Base-by-base conservation (phyloP, 2,113 vertebrate species). In the Chionodraco myersi region DNA sequence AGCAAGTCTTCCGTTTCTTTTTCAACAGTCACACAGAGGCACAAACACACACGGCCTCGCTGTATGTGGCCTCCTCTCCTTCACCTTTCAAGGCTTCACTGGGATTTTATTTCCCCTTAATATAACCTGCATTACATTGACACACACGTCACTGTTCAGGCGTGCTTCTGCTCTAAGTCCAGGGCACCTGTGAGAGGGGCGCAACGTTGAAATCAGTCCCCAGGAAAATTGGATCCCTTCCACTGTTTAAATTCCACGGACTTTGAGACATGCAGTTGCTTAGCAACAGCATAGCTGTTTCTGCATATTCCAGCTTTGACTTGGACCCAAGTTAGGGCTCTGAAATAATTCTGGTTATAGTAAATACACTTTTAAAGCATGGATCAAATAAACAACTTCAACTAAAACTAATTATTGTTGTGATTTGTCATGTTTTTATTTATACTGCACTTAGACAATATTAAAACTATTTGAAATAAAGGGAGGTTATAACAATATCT, bases 181-280 rank as follows among this genome's bases (percentile, higher is more conserved):
- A 77, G 64, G 64, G 73, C 69, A 72, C 47, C 49, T 56, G 70
- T 34, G 60, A 70, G 47, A 82, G 58, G 57, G 77, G 85, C 63
- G 26, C 70, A 6, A 85, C 66, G 12, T 63, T 80, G 75, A 88
- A 91, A 93, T 84, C 69, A 69, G 74, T 90, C 86, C 84, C 69
- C 72, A 16, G 85, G 79, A 93, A 90, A 90, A 90, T 73, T 84
- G 73, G 85, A 91, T 91, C 72, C 53, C 51, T 82, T 90, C 80
- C 82, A 87, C 88, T 79, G 77, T 89, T 91, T 88, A 77, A 91
- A 90, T 85, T 92, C 80, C 88, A 88, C 61, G 14, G 79, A 87
- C 85, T 91, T 88, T 75, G 84, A 92, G 90, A 75, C 83, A 90
- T 83, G 88, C 86, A 90, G 92, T 93, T 93, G 93, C 93, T 86